phyloP scores from a whole-genome alignment of 2,113 vertebrate species.

The Chloroceryle aenea region DNA sequence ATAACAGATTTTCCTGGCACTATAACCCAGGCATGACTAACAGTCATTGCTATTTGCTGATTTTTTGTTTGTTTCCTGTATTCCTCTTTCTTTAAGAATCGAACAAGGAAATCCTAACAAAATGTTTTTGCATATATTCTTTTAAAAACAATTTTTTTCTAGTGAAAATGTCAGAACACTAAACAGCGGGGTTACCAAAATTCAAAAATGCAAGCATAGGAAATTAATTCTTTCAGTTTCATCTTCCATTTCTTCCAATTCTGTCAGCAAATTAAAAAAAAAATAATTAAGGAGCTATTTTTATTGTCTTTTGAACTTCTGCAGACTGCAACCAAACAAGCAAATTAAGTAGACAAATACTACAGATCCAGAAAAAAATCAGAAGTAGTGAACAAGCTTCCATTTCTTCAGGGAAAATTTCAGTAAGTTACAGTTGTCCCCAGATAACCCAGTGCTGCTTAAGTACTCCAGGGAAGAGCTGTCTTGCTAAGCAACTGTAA shows the following conservation, averaged over 20 bases:
- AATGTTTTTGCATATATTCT: neutral
- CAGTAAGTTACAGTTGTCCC: neutral
- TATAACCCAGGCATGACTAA: neutral
- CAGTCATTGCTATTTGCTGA: neutral
- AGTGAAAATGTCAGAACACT: neutral
- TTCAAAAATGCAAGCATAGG: neutral
- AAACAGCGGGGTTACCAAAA: neutral
- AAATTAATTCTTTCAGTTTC: neutral
- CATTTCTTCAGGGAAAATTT: neutral
- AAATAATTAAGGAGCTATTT: neutral
- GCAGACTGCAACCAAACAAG: neutral
- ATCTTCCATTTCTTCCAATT: slow-evolving; percentile 18
- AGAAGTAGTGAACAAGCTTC: neutral
- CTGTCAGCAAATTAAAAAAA: neutral
- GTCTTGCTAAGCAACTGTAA: neutral
- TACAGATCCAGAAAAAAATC: neutral
- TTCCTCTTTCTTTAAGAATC: neutral
- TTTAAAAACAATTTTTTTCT: neutral
- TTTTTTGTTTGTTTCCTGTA: neutral
- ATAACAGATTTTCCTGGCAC: neutral
- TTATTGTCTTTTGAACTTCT: neutral
- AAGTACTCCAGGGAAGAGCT: neutral
- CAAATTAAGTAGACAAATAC: neutral
- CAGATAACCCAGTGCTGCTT: neutral
- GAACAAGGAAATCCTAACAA: neutral